Evolutionary conservation across 92 coral and sea anemone species (phyloP).

Genomic region (Porites rus): DNA sequence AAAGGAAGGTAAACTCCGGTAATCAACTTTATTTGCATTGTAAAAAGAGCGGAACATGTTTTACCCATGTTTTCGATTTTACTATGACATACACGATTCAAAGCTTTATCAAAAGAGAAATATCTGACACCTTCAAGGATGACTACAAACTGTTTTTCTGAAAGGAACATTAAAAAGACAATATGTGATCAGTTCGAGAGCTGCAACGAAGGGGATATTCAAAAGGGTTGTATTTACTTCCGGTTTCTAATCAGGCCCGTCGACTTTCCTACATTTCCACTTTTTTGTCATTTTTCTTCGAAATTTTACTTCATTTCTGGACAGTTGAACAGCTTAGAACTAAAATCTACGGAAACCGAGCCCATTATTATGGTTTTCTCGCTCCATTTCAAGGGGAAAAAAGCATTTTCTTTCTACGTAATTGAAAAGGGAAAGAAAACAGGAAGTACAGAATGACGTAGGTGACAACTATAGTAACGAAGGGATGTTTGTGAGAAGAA

Average conservation of each 20-base stretch:
- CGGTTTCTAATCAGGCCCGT: slow-evolving; percentile 9
- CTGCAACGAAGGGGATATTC: not conserved
- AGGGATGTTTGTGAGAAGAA: slow-evolving; percentile 36
- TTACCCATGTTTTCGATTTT: not conserved
- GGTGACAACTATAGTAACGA: slow-evolving; percentile 66
- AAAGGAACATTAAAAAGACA: slow-evolving; percentile 12
- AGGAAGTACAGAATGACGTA: slow-evolving; percentile 73
- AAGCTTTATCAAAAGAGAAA: not conserved
- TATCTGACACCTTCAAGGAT: not conserved
- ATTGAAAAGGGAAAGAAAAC: slow-evolving; percentile 63
- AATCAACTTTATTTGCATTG: not conserved
- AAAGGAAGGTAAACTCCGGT: not conserved
- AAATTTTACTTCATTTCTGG: not conserved
- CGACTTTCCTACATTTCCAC: not conserved
- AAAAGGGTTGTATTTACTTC: not conserved
- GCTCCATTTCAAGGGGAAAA: slow-evolving; percentile 14
- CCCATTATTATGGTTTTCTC: slow-evolving; percentile 1
- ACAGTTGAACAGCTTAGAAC: not conserved
- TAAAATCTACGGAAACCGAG: slow-evolving; percentile 1
- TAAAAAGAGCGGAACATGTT: not conserved
- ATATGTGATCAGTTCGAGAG: slow-evolving; percentile 37
- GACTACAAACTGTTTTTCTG: not conserved
- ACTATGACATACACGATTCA: not conserved
- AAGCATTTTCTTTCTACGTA: slow-evolving; percentile 24
- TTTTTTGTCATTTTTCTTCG: not conserved